Conservation (phyloP, 1,140 invertebrate genomes). For the Zeugodacus cucurbitae region DNA sequence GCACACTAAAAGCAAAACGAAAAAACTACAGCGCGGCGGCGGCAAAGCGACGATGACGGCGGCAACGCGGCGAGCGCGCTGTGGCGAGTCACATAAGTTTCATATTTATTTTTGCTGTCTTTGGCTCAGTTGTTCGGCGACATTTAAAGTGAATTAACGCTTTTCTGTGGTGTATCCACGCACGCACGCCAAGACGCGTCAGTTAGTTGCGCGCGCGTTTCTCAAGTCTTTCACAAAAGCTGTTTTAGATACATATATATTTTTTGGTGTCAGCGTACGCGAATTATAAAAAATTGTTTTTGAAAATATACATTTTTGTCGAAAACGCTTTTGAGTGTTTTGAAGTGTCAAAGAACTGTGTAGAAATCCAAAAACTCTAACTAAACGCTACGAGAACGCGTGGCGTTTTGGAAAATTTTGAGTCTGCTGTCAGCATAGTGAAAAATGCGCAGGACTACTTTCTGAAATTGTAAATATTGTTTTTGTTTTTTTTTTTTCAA, state of each 20-base stretch:
- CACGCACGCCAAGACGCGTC: conserved; percentile 14
- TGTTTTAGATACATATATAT: not conserved
- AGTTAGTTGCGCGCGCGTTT: conserved; percentile 31
- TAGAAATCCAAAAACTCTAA: too few relatives aligned
- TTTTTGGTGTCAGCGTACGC: not conserved
- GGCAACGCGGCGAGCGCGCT: not conserved
- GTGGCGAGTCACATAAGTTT: conserved; percentile 1
- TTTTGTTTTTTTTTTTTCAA: not conserved
- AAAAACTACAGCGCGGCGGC: not conserved
- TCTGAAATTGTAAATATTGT: not conserved
- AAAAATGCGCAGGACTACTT: not conserved
- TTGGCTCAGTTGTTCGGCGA: conserved; percentile 34
- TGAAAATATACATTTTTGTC: not conserved
- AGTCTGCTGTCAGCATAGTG: not conserved
- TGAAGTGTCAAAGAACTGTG: not conserved
- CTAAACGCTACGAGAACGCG: too few relatives aligned
- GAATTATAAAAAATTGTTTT: not conserved
- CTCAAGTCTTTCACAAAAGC: not conserved
- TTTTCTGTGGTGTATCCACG: conserved; percentile 22
- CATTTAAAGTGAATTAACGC: conserved; percentile 20
- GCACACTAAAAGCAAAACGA: conserved; percentile 7
- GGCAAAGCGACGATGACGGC: not conserved
- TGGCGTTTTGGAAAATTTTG: not conserved
- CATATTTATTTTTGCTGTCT: conserved; percentile 12
- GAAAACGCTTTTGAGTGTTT: not conserved